Percentiles rank a stretch among this genome's conserved stretches.
phyloP scores from a whole-genome alignment of 2,888 invertebrate genomes.

The Metallyticus violacea region DNA sequence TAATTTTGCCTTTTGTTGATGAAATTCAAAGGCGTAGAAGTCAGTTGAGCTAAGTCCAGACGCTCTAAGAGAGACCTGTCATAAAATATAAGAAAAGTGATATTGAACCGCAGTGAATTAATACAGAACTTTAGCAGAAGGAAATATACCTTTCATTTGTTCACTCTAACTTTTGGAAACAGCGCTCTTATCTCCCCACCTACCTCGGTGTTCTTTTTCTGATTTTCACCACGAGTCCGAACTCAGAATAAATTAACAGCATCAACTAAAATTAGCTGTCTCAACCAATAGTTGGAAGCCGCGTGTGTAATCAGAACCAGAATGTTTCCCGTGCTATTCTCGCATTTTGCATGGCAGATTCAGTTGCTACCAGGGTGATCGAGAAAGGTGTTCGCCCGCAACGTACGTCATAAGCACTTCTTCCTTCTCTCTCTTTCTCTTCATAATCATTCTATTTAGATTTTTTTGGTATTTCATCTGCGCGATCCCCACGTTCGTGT shows the following conservation, averaged over 20 bases:
- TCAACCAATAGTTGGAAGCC: conserved; percentile 19
- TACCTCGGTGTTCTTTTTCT: not conserved
- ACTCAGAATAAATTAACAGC: conserved; percentile 15
- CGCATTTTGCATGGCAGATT: not conserved
- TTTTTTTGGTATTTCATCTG: too few relatives aligned
- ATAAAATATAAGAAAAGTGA: not conserved
- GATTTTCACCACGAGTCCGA: not conserved
- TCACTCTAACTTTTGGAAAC: conserved; percentile 12
- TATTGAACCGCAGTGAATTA: not conserved
- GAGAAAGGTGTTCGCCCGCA: not conserved
- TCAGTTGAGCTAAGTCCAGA: not conserved
- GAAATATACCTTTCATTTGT: not conserved
- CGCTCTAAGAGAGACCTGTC: not conserved
- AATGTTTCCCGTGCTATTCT: not conserved
- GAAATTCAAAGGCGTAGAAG: not conserved
- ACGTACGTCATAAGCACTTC: not conserved
- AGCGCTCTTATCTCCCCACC: not conserved
- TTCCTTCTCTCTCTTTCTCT: not conserved
- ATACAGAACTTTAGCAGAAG: not conserved
- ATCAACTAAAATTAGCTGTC: conserved; percentile 20
- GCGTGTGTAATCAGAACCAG: not conserved
- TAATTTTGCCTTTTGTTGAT: conserved; percentile 8
- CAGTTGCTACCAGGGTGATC: not conserved
- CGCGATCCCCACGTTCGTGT: not conserved
- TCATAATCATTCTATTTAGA: conserved; percentile 23